Evolutionary conservation across 2,797 vertebrate genomes (phyloP).

Genomic region (Pogonophryne albipinna): DNA sequence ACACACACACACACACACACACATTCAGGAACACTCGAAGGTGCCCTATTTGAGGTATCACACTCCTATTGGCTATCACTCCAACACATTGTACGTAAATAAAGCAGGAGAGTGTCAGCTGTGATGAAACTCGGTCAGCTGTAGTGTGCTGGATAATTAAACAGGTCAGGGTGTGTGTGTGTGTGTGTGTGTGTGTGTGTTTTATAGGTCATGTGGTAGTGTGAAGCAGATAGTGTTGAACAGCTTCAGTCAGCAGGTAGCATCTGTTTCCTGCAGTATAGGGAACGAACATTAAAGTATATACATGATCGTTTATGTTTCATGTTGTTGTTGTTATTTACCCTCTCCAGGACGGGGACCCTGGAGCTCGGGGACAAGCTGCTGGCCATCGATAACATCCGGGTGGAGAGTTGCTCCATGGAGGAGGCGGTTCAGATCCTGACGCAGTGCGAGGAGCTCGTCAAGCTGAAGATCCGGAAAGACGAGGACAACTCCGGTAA

Average conservation of each 20-base stretch:
- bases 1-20: not conserved
- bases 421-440: constrained; percentile 97
- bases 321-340: not conserved
- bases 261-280: constrained; percentile 22
- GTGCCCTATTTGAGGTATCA: too few relatives aligned
- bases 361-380: constrained; percentile 96
- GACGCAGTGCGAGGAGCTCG: constrained; percentile 95
- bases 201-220: constrained; percentile 56
- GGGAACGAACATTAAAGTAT: not conserved
- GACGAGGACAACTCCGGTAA: constrained; percentile 98
- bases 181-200: not conserved
- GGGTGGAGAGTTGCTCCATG: constrained; percentile 93
- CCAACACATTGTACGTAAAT: too few relatives aligned
- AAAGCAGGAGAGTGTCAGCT: constrained; percentile 17
- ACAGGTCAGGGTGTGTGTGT: constrained; percentile 17
- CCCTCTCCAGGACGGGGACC: constrained; percentile 90
- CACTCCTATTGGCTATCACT: too few relatives aligned
- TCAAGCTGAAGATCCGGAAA: constrained; percentile 97
- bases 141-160: constrained; percentile 35
- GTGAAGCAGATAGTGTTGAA: constrained; percentile 47
- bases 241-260: constrained; percentile 24
- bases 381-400: constrained; percentile 95
- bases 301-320: not conserved
- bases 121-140: constrained; percentile 30
- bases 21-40: not conserved